Evolutionary conservation across 2,888 invertebrate species (phyloP), one percentile per base, ranked within the genome.

Genomic region (Daptonema setosum): DNA sequence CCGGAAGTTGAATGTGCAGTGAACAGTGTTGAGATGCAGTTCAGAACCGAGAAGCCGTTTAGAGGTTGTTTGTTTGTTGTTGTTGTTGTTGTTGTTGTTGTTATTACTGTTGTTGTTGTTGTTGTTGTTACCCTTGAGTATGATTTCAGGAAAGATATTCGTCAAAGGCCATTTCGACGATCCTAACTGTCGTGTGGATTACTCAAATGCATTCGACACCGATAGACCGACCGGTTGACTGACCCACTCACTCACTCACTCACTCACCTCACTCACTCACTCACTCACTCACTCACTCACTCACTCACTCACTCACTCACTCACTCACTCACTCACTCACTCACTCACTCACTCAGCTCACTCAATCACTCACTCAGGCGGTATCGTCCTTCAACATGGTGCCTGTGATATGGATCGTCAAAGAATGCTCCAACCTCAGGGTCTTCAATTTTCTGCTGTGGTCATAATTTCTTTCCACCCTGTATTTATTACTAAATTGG

Each of bases 391-490:
- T 30, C 63, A 63, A 30, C 68, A 68, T 54, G 69, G 69, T 1
- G 63, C 65, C 0, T 69, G 69, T 56, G 67, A 70, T 57, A 70
- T 69, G 70, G 66, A 68, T 54, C 50, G 69, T 48, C 67, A 68
- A 55, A 57, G 67, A 58, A 66, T 64, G 66, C 65, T 67, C 30
- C 24, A 24, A n/a, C 30, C 30, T 22, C 8, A 24, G n/a, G 69
- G 69, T 24, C 69, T 69, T 68, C 65, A 67, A 61, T 70, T 69
- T 56, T 66, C 66, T 1, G 65, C 69, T 5, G 65, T 69, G 2
- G 59, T 69, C 14, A 66, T 69, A 29, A 64, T 69, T 52, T 65
- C 65, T 54, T 69, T 69, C 54, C 69, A 69, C 58, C 67, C 68
- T 1, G 20, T 53, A 2, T 60, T 60, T 50, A 60, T 60, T 28